Base-by-base conservation (phyloP, 2,113 vertebrate genomes). In the Melanocharis versteri region DNA sequence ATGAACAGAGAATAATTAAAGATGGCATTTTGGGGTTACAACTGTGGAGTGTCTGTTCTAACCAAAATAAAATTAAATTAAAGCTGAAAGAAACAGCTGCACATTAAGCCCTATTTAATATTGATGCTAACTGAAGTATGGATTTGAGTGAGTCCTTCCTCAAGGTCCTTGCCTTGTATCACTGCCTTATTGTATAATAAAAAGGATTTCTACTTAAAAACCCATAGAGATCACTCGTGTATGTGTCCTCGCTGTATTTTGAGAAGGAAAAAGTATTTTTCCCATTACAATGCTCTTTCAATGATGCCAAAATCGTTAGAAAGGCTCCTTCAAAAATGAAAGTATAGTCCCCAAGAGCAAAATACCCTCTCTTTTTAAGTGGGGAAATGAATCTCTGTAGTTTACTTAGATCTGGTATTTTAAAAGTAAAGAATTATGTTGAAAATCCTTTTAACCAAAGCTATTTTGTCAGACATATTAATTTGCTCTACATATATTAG, bases 41-140 rank as follows among this genome's bases (percentile, higher is more conserved):
- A 68, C 86, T 64, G 82, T 58, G 72, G 62, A 95, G 82, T 91
- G 90, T 75, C 85, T 95, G 51, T 90, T 89, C 77, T 71, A 88
- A 89, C 50, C 39, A 96, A 95, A 96, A 82, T 81, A 56, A 95
- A 96, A 87, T 95, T 89, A 97, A 97, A 97, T 97, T 92, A 87
- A 96, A 96, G 45, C 93, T 95, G 96, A 97, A 97, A 95, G 95
- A 95, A 97, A 96, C 96, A 97, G 93, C 96, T 97, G 95, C 95
- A 95, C 87, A 77, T 92, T 96, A 96, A 89, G 80, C 58, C 90
- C 80, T 91, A 68, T 96, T 95, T 95, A 96, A 95, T 96, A 94
- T 68, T 93, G 87, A 94, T 96, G 89, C 16, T 93, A 95, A 91
- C 82, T 89, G 96, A 96, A 96, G 92, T 95, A 92, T 78, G 85